Percentiles rank a stretch among this genome's conserved stretches.
These are phyloP conservation scores for Nephrotoma appendiculata DNA, from an alignment of 2,888 invertebrate genomes.

Conservation along the genomic window DNA sequence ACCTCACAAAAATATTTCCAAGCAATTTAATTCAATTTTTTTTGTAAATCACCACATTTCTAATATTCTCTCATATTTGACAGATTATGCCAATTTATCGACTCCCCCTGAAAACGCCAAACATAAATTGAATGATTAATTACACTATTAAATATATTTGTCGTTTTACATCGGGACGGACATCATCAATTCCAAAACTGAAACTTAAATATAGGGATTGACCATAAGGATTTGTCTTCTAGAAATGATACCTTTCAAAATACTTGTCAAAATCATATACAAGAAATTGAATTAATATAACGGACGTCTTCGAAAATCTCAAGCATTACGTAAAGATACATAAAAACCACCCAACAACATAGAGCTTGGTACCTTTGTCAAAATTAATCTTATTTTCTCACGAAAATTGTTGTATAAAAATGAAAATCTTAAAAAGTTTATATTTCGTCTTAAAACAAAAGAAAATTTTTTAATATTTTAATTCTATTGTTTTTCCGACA, in stretches of 20 bases:
- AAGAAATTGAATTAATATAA: background rate
- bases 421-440: background rate
- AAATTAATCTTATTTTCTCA: background rate
- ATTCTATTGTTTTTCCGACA: background rate
- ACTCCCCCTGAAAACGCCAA: background rate
- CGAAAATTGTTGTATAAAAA: background rate
- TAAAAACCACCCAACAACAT: background rate
- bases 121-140: background rate
- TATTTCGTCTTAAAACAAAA: background rate
- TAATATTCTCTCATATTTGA: background rate
- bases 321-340: background rate
- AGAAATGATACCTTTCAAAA: background rate
- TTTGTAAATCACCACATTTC: background rate
- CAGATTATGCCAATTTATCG: background rate
- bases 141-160: background rate
- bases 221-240: background rate
- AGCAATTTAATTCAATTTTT: background rate
- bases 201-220: background rate
- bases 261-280: background rate
- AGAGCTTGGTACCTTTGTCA: background rate
- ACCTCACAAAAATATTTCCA: background rate
- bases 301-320: background rate
- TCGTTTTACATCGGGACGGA: background rate
- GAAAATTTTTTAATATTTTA: background rate
- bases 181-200: background rate